Conservation (phyloP, 1,140 invertebrate species). For the Teleogryllus occipitalis region DNA sequence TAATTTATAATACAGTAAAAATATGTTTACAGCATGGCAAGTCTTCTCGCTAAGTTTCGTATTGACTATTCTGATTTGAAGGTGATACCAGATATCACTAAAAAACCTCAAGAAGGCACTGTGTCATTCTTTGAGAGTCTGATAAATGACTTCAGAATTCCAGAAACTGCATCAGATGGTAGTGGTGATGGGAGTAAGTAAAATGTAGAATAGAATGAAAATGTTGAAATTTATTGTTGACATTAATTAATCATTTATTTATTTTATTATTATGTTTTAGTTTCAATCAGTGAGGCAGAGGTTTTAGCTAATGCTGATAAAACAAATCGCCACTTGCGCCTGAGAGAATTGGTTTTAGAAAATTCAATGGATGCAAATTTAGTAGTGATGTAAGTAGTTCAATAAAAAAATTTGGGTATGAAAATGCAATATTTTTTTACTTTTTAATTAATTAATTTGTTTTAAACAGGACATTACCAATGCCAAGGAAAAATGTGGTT, state of each 20-base stretch:
- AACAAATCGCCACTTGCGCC: slow-evolving; percentile 79
- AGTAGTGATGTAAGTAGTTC: slow-evolving; percentile 71
- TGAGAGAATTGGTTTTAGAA: slow-evolving; percentile 78
- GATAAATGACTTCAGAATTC: slow-evolving; percentile 56
- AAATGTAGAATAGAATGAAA: neutral
- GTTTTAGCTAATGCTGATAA: slow-evolving; percentile 78
- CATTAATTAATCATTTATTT: slow-evolving; percentile 40
- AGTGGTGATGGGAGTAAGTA: slow-evolving; percentile 40
- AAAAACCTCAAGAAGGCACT: slow-evolving; percentile 57
- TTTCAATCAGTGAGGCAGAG: slow-evolving; percentile 70
- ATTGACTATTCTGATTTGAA: slow-evolving; percentile 92
- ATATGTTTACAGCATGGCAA: slow-evolving; percentile 70
- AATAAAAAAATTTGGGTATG: neutral
- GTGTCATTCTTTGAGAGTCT: slow-evolving; percentile 74
- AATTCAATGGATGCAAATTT: slow-evolving; percentile 78
- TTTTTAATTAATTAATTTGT: neutral
- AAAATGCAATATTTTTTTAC: neutral
- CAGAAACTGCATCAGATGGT: slow-evolving; percentile 39
- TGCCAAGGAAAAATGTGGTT: slow-evolving; percentile 81
- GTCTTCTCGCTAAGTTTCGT: slow-evolving; percentile 87
- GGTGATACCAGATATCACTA: slow-evolving; percentile 78
- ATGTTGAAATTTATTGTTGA: neutral
- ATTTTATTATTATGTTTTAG: slow-evolving; percentile 35
- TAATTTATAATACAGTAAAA: neutral
- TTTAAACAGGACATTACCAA: slow-evolving; percentile 69